Evolutionary conservation across 2,113 vertebrate genomes (phyloP).

Genomic region (Misgurnus mizolepis): DNA sequence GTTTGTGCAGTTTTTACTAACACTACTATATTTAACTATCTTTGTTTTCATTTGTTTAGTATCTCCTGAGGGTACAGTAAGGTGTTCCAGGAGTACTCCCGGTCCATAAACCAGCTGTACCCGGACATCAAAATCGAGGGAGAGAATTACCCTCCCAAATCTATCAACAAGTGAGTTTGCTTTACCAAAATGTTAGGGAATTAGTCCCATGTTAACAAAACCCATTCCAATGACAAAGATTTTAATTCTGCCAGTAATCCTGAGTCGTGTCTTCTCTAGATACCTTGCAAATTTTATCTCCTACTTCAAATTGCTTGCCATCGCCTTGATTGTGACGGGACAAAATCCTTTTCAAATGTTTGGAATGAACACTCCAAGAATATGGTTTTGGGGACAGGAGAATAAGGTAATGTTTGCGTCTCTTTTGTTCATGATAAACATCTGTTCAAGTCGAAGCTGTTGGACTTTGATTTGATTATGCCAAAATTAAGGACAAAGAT

Average conservation of each 20-base stretch:
- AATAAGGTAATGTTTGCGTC: conserved; percentile 70
- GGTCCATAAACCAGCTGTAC: conserved; percentile 75
- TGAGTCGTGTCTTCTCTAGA: conserved; percentile 49
- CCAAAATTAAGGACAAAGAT: not conserved
- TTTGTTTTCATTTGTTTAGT: conserved; percentile 55
- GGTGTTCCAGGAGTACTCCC: conserved; percentile 78
- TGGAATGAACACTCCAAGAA: conserved; percentile 64
- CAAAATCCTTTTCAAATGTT: conserved; percentile 74
- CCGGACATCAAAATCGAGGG: conserved; percentile 77
- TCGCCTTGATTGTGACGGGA: conserved; percentile 72
- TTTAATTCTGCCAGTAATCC: not conserved
- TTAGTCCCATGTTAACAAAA: not conserved
- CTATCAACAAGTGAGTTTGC: conserved; percentile 69
- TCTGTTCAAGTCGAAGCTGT: not conserved
- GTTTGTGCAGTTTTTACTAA: too few species aligned
- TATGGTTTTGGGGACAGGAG: conserved; percentile 78
- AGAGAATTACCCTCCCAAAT: conserved; percentile 74
- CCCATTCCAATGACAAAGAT: too few species aligned
- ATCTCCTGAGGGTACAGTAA: conserved; percentile 82
- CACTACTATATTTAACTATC: not conserved
- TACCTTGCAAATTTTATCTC: conserved; percentile 69
- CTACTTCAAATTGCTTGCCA: conserved; percentile 74
- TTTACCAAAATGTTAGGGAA: not conserved
- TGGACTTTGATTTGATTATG: not conserved
- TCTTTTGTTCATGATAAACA: not conserved